Evolutionary conservation across 2,888 invertebrate genomes (phyloP).

Genomic region (Mesorhabditis spiculigera): DNA sequence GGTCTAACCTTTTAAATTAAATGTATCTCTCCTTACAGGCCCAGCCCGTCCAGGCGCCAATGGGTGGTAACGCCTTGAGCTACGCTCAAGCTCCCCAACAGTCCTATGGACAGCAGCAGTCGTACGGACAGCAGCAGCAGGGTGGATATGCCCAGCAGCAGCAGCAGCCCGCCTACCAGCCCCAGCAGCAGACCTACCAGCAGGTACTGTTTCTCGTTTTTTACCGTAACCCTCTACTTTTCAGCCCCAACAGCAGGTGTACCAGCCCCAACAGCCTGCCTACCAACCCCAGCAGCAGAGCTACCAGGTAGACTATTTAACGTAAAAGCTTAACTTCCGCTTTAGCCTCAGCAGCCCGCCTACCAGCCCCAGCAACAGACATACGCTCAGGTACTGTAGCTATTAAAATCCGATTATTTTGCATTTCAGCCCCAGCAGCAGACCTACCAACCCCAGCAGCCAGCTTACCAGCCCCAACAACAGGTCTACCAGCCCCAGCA

Average conservation of each 20-base stretch:
- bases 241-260: neutral
- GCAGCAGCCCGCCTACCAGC: neutral
- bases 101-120: neutral
- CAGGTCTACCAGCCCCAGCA: neutral
- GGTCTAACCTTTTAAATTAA: too few species aligned
- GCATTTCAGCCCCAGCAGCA: too few species aligned
- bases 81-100: slow-evolving; percentile 5
- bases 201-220: neutral
- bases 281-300: neutral
- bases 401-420: too few species aligned
- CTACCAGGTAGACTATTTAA: too few species aligned
- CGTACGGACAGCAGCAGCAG: neutral
- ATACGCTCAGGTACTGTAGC: too few species aligned
- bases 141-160: neutral
- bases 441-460: neutral
- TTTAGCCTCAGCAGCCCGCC: neutral
- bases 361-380: neutral
- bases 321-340: too few species aligned
- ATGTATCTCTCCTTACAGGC: neutral
- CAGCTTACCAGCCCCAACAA: neutral
- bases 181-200: neutral
- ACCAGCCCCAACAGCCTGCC: neutral
- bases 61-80: neutral
- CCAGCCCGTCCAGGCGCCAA: neutral
- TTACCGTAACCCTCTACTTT: neutral